A percentile compares a stretch with the other conserved stretches of the same genome.
phyloP scores from a whole-genome alignment of 30 jellyfish, hydroid and myxozoan species.

The Rhopilema esculentum region DNA sequence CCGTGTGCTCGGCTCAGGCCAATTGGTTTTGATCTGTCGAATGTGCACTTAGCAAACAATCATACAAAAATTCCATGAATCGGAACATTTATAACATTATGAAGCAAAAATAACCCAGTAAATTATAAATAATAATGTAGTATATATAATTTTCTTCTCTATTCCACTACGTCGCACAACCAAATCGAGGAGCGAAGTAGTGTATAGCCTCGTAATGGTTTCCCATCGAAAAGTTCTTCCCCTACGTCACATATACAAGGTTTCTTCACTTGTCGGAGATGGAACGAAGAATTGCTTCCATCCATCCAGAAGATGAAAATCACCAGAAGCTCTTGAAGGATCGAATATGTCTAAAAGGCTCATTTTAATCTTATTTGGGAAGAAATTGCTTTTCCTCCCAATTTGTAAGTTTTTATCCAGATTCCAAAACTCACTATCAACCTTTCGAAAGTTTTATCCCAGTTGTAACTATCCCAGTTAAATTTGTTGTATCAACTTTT shows the following conservation, averaged over 20 bases:
- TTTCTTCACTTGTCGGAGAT: background rate
- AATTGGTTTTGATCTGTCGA: background rate
- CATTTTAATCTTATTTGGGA: too few relatives aligned
- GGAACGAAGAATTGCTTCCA: too few relatives aligned
- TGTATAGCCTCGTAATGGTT: background rate
- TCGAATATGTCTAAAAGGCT: too few relatives aligned
- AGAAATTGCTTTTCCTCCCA: too few relatives aligned
- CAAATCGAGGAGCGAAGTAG: background rate
- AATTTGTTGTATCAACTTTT: too few relatives aligned
- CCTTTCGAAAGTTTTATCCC: too few relatives aligned
- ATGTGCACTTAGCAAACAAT: background rate
- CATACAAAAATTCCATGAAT: too few relatives aligned
- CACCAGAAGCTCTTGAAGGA: too few relatives aligned
- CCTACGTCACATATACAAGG: background rate
- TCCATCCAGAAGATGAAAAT: too few relatives aligned
- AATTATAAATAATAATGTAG: background rate
- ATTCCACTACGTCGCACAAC: background rate
- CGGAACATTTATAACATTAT: background rate
- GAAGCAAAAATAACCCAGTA: background rate
- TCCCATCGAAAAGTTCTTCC: background rate
- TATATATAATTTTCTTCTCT: background rate
- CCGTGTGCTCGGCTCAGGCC: background rate
- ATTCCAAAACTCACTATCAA: too few relatives aligned
- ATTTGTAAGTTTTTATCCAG: too few relatives aligned
- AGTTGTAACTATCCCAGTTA: too few relatives aligned